These are phyloP conservation scores for Palythoa heliodiscus DNA, from an alignment of 92 coral and sea anemone species.

Conservation along the genomic window DNA sequence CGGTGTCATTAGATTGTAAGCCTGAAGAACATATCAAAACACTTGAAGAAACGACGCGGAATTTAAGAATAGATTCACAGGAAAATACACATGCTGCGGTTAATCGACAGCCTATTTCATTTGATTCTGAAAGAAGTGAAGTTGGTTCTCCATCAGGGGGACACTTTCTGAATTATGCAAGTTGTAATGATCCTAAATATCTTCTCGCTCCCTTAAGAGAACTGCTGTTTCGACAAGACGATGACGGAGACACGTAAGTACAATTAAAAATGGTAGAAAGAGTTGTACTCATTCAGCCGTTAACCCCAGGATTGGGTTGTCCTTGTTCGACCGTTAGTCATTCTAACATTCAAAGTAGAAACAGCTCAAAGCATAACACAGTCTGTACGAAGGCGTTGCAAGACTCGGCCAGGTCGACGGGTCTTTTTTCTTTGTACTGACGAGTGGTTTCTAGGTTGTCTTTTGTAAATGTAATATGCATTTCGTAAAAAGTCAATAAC, in stretches of 20 bases:
- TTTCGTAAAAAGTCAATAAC: too few relatives aligned
- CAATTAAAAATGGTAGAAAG: background rate
- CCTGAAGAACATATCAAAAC: conserved; percentile 12
- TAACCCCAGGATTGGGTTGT: background rate
- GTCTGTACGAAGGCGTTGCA: too few relatives aligned
- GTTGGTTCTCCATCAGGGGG: conserved; percentile 32
- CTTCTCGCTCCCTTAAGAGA: conserved; percentile 76
- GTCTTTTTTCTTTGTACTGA: too few relatives aligned
- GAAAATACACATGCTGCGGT: conserved; percentile 5
- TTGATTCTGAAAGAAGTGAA: conserved; percentile 9
- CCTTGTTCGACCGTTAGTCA: background rate
- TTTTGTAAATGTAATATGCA: too few relatives aligned
- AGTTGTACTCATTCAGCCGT: background rate
- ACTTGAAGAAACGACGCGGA: conserved; percentile 58
- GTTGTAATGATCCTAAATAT: conserved; percentile 72
- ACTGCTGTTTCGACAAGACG: conserved; percentile 66
- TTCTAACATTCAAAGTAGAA: too few relatives aligned
- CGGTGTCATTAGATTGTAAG: background rate
- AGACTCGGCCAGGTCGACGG: too few relatives aligned
- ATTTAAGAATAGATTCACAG: conserved; percentile 55
- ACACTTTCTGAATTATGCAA: conserved; percentile 72
- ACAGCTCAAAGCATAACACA: too few relatives aligned
- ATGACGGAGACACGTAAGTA: conserved; percentile 98
- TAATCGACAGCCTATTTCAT: background rate
- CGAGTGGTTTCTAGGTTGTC: too few relatives aligned